Evolutionary conservation across 2,888 invertebrate genomes (phyloP), one percentile per base, ranked within the genome.

Genomic region (Andrena flavipes): DNA sequence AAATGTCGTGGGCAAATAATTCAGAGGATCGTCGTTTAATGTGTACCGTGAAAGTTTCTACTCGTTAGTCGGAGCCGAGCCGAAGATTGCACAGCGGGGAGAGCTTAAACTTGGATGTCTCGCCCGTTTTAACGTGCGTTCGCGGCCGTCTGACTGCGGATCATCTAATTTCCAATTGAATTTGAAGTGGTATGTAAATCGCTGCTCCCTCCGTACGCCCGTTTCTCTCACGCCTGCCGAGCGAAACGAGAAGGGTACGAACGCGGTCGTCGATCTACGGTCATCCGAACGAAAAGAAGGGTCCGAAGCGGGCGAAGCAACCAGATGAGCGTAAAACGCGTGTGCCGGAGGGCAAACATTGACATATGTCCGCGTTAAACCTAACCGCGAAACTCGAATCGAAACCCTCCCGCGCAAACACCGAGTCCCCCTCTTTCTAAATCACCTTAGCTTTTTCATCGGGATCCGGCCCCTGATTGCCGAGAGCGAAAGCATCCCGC

Each of bases 301-400:
- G 82, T 82, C 82, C 79, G 73, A n/a, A 69, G 62, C 71, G 79
- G 81, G 77, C 82, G 84, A 86, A 90, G 87, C 87, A 89, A 90
- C 87, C 91, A 90, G 88, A 89, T 88, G 90, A 92, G 91, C 91
- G 91, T 92, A 89, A 92, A 91, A 89, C 91, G 87, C 89, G 91
- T 91, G 90, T 87, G 89, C 89, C 88, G 88, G 88, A 90, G 90
- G 89, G 91, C 91, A 93, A 93, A 93, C 93, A 93, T 91, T 91
- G 91, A 91, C 93, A 92, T 93, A 93, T 93, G 93, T 88, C 91
- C 87, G 88, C 85, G 89, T 88, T 90, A 92, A 91, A 91, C 88
- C 88, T 86, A 87, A 88, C 86, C 87, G 79, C 84, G 59, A 82
- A 84, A 82, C 84, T 87, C 82, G 69, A 86, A 87, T 84, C 83